Evolutionary conservation across 2,113 vertebrate species (phyloP).

Genomic region (Delphinus delphis): DNA sequence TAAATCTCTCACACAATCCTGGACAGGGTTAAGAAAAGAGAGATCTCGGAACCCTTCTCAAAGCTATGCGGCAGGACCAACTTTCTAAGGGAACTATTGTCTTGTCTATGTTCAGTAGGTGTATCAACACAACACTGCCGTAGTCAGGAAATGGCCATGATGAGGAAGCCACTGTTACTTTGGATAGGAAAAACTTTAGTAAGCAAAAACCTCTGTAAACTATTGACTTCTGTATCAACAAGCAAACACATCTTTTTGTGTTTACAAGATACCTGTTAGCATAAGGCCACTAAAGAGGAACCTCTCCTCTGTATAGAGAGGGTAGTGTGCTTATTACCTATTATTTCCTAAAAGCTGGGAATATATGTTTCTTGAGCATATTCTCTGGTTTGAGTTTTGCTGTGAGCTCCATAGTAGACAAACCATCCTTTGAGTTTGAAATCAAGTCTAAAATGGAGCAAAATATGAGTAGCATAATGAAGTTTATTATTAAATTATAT

Average conservation of each 20-base stretch:
- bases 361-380: neutral
- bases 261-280: neutral
- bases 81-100: neutral
- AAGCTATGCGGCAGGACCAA: neutral
- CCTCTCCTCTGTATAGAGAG: neutral
- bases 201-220: neutral
- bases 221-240: neutral
- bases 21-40: neutral
- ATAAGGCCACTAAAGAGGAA: neutral
- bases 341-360: neutral
- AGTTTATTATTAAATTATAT: neutral
- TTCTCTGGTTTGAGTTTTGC: neutral
- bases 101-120: neutral
- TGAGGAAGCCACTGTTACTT: neutral
- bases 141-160: neutral
- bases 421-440: neutral
- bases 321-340: fast-evolving
- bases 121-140: neutral
- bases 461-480: neutral
- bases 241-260: neutral
- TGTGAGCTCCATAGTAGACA: neutral
- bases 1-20: neutral
- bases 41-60: neutral
- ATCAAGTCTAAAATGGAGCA: neutral
- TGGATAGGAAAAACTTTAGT: neutral